phyloP scores from a whole-genome alignment of 2,888 invertebrate species.

The Chesias legatella region DNA sequence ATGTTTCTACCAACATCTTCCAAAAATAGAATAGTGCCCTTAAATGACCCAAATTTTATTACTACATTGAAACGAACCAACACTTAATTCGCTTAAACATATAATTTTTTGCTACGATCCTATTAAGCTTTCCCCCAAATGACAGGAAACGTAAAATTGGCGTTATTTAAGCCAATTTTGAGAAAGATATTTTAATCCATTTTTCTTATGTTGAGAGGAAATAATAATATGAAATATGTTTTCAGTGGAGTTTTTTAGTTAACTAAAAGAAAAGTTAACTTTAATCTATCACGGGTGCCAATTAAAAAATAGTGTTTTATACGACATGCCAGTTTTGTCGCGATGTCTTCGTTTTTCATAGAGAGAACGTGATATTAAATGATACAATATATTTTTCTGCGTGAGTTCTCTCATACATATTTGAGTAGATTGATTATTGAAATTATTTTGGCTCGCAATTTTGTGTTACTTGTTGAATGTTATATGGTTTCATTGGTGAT shows the following conservation, averaged over 20 bases:
- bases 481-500: conserved; percentile 15
- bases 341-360: too few relatives aligned
- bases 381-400: neutral
- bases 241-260: too few relatives aligned
- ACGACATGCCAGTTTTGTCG: too few relatives aligned
- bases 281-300: too few relatives aligned
- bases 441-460: conserved; percentile 25
- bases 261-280: too few relatives aligned
- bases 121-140: conserved; percentile 17
- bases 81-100: conserved; percentile 10
- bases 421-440: conserved; percentile 25
- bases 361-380: too few relatives aligned
- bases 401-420: conserved; percentile 22
- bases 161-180: conserved; percentile 20
- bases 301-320: too few relatives aligned
- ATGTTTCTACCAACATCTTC: too few relatives aligned
- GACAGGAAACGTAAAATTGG: conserved; percentile 16
- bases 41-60: conserved; percentile 2
- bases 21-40: too few relatives aligned
- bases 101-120: conserved; percentile 16
- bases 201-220: too few relatives aligned
- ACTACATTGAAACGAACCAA: conserved; percentile 8
- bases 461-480: conserved; percentile 28
- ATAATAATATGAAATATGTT: too few relatives aligned
- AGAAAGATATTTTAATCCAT: too few relatives aligned